phyloP scores from a whole-genome alignment of 2,113 vertebrate species.

The Tringa solitaria region DNA sequence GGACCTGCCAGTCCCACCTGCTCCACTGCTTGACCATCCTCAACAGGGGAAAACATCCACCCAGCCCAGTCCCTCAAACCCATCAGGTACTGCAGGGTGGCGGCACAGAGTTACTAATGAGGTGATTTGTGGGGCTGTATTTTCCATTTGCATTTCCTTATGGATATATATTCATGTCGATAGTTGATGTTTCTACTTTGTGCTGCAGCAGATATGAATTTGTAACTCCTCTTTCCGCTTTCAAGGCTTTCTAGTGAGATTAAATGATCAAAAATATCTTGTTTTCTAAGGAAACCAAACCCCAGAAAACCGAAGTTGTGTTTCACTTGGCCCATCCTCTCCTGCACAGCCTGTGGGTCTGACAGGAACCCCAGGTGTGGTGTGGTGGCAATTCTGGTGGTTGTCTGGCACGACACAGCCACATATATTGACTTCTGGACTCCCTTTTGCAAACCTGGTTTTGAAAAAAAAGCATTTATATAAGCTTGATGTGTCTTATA shows the following conservation, averaged over 20 bases:
- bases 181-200: neutral
- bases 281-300: neutral
- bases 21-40: neutral
- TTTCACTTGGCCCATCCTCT: neutral
- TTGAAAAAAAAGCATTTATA: neutral
- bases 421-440: neutral
- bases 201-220: neutral
- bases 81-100: neutral
- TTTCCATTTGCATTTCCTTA: neutral
- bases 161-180: neutral
- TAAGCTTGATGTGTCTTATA: neutral
- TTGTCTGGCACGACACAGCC: neutral
- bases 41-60: rapidly evolving
- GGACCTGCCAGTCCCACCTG: neutral
- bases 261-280: neutral
- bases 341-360: neutral
- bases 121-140: neutral
- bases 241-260: neutral
- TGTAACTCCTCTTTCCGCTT: neutral
- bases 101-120: neutral
- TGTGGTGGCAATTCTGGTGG: neutral
- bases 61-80: neutral
- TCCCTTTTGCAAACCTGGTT: neutral
- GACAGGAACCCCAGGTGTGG: neutral
- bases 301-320: neutral